These are phyloP conservation scores for Papilio aristodemus DNA, from an alignment of 1,140 invertebrate species.

Conservation along the genomic window DNA sequence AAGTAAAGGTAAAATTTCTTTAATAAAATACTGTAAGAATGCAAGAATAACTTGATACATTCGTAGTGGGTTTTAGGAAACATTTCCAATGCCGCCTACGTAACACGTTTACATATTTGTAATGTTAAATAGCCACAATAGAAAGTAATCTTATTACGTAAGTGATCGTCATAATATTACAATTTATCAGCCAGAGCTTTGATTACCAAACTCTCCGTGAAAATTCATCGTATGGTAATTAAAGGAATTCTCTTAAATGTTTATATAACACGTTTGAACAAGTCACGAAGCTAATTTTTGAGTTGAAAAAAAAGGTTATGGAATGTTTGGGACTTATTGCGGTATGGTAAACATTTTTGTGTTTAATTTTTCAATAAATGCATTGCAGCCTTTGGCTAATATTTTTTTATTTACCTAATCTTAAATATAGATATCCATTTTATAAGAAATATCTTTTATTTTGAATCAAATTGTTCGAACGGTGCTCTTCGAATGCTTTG, in stretches of 20 bases:
- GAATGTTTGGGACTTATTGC: not conserved
- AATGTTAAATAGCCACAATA: slow-evolving; percentile 17
- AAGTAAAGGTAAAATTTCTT: no score
- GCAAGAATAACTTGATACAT: no score
- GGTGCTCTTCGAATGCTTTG: no score
- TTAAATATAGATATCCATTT: no score
- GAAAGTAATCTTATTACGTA: slow-evolving; percentile 16
- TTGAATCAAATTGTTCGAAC: no score
- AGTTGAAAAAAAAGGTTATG: not conserved
- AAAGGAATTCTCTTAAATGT: slow-evolving; percentile 14
- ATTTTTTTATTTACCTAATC: no score
- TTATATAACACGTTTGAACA: not conserved
- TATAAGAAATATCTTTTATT: no score
- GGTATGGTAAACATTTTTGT: no score
- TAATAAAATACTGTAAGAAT: no score
- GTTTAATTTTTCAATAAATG: no score
- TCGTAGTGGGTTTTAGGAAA: not conserved
- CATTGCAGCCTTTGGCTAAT: no score
- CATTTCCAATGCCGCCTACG: slow-evolving; percentile 9
- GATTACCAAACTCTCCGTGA: slow-evolving; percentile 10
- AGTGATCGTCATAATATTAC: slow-evolving; percentile 1
- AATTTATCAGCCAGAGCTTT: slow-evolving; percentile 9
- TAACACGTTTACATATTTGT: slow-evolving; percentile 18
- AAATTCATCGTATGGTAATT: slow-evolving; percentile 9
- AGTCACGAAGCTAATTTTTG: not conserved